Base-by-base conservation (phyloP, 2,888 invertebrate genomes). In the Pecten maximus region DNA sequence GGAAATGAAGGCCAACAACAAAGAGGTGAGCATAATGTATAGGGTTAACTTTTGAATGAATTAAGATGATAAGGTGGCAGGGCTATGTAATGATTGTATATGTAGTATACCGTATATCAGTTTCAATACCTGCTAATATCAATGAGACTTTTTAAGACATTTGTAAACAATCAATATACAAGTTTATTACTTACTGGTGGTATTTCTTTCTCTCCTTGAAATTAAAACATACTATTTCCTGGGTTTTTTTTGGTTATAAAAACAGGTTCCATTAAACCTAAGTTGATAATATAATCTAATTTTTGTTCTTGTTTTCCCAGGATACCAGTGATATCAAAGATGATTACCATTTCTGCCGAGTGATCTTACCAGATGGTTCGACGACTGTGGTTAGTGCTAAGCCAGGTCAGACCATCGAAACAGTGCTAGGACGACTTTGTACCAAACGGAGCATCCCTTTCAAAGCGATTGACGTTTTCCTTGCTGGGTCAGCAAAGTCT, bases 361-460 rank as follows among this genome's bases (percentile, higher is more conserved):
- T 99, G 92, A 98, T 98, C 95, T 97, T 99, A 92, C 98, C 98
- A 1, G 99, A 99, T 97, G 98, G 98, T 88, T 98, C 99, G 91
- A 99, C 99, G 2, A 99, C 99, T 0, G 99, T 99, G 93, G 98
- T 99, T 91, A 98, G 98, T 94, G 98, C 98, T 88, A 98, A 98
- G 94, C 97, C 98, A 39, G 97, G 97, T 44, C 98, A 98, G 96
- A 98, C 98, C 0, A 98, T 99, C 91, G 98, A 98, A 91, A 97
- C 98, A 93, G 97, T 99, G 90, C 98, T 99, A 40, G 98, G 98
- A 93, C 97, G 98, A 91, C 97, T 99, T 93, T 97, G 99, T 95
- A 98, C 98, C 96, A 98, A 98, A 96, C 97, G 99, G 93, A 98
- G 98, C 93, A 97, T 99, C 87, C 97, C 97, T 90, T 98, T 98